Percentiles rank a stretch among this genome's conserved stretches.
These are phyloP conservation scores for Luperina nickerlii DNA, from an alignment of 2,888 invertebrate genomes.

Conservation along the genomic window DNA sequence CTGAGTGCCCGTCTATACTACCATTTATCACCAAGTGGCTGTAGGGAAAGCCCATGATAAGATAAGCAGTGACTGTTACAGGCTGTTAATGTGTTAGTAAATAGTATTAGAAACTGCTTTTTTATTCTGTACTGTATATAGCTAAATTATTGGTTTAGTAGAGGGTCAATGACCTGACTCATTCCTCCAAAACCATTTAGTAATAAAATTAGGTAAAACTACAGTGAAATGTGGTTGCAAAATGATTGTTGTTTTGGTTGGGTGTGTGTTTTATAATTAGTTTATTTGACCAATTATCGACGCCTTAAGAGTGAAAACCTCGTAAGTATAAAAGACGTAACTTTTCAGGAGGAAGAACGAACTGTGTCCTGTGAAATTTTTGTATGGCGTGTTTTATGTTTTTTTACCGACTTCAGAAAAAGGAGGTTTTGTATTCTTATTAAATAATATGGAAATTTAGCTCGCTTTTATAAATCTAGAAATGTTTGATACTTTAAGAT, in stretches of 20 bases:
- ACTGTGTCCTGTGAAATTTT: too few species aligned
- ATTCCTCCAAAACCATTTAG: neutral
- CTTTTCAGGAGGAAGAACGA: too few species aligned
- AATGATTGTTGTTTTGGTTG: neutral
- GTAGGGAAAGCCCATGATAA: conserved; percentile 3
- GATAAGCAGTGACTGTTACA: conserved; percentile 15
- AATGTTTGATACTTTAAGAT: too few species aligned
- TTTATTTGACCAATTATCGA: neutral
- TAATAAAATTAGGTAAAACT: neutral
- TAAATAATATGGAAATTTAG: too few species aligned
- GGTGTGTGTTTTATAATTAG: neutral
- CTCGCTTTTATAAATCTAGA: too few species aligned
- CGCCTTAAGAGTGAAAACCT: too few species aligned
- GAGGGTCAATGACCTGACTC: neutral
- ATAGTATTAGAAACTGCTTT: neutral
- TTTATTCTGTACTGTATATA: neutral
- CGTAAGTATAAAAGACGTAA: too few species aligned
- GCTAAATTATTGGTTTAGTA: neutral
- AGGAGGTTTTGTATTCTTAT: too few species aligned
- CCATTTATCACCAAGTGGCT: neutral
- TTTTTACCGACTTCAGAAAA: too few species aligned
- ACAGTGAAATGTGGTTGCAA: neutral
- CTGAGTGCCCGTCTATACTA: neutral
- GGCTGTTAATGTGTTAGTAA: too few species aligned
- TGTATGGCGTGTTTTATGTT: too few species aligned